Evolutionary conservation across 2,888 invertebrate species (phyloP).

Genomic region (Alloscopus bannaensis): DNA sequence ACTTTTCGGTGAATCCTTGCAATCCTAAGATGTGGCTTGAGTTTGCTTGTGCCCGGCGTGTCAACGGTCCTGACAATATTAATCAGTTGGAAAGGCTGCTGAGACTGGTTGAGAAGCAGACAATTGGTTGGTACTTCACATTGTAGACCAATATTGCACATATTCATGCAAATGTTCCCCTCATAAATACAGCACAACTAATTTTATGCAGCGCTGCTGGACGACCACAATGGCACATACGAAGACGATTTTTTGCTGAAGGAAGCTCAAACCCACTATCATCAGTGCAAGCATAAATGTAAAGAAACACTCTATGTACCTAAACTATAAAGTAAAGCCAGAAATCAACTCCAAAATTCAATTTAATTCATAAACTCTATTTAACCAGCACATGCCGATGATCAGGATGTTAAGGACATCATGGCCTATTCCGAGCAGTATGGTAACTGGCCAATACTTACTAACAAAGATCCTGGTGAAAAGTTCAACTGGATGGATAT

Average conservation of each 20-base stretch:
- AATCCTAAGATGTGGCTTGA: slow-evolving; percentile 25
- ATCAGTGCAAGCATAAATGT: slow-evolving; percentile 40
- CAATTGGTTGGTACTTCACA: neutral
- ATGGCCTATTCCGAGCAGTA: slow-evolving; percentile 27
- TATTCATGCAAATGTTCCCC: neutral
- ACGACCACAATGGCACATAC: neutral
- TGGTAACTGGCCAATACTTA: slow-evolving; percentile 45
- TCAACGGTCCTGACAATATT: slow-evolving; percentile 41
- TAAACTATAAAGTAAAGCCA: too few relatives aligned
- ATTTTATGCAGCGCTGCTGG: slow-evolving; percentile 21
- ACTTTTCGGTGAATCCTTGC: slow-evolving; percentile 42
- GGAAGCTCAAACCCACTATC: slow-evolving; percentile 38
- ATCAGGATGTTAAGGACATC: slow-evolving; percentile 35
- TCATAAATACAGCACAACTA: too few relatives aligned
- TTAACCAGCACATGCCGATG: slow-evolving; percentile 14
- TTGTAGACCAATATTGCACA: neutral
- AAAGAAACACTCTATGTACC: too few relatives aligned
- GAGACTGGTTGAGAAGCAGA: slow-evolving; percentile 9
- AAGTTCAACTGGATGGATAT: slow-evolving; percentile 49
- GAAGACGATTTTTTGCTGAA: slow-evolving; percentile 23
- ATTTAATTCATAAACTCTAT: neutral
- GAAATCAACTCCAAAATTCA: neutral
- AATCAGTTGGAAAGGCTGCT: slow-evolving; percentile 33
- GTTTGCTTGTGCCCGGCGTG: slow-evolving; percentile 28
- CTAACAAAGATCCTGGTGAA: slow-evolving; percentile 37